Evolutionary conservation across 2,797 vertebrate genomes (phyloP).

Genomic region (Rhadinocentrus ornatus): DNA sequence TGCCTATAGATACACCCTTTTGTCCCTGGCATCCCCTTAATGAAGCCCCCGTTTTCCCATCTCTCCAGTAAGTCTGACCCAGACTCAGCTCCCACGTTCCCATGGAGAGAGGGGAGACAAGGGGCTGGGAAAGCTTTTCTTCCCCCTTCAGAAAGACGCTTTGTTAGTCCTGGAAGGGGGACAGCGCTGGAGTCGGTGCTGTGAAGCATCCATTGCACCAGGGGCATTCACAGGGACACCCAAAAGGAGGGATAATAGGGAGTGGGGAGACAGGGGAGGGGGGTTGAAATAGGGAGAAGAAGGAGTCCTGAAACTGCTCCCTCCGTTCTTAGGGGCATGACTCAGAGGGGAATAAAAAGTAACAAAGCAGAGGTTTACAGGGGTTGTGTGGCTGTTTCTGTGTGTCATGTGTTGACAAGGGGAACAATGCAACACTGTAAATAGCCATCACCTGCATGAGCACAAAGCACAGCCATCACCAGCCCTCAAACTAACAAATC

Average conservation of each 20-base stretch:
- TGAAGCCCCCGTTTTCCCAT: constrained; percentile 81
- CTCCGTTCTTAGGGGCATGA: constrained; percentile 72
- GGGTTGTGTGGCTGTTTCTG: constrained; percentile 28
- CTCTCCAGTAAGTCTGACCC: constrained; percentile 90
- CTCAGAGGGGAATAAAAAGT: constrained; percentile 69
- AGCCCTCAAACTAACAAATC: neutral
- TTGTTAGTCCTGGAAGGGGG: constrained; percentile 96
- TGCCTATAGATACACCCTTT: constrained; percentile 76
- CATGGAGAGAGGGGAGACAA: constrained; percentile 89
- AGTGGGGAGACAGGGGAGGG: constrained; percentile 34
- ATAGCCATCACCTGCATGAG: constrained; percentile 45
- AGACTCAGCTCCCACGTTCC: constrained; percentile 89
- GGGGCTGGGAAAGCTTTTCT: constrained; percentile 90
- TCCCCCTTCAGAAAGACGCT: constrained; percentile 91
- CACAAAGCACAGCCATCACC: constrained; percentile 12
- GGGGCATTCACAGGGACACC: constrained; percentile 84
- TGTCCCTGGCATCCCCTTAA: constrained; percentile 75
- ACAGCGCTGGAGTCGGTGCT: constrained; percentile 86
- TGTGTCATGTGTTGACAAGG: constrained; percentile 37
- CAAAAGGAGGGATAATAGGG: constrained; percentile 76
- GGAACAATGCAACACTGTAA: constrained; percentile 44
- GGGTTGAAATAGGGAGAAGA: constrained; percentile 53
- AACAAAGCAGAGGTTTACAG: constrained; percentile 51
- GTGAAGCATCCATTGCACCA: constrained; percentile 88
- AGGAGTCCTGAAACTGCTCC: constrained; percentile 64